Evolutionary conservation across 1,140 invertebrate species (phyloP), one percentile per base, ranked within the genome.

Genomic region (Zaprionus camerounensis): DNA sequence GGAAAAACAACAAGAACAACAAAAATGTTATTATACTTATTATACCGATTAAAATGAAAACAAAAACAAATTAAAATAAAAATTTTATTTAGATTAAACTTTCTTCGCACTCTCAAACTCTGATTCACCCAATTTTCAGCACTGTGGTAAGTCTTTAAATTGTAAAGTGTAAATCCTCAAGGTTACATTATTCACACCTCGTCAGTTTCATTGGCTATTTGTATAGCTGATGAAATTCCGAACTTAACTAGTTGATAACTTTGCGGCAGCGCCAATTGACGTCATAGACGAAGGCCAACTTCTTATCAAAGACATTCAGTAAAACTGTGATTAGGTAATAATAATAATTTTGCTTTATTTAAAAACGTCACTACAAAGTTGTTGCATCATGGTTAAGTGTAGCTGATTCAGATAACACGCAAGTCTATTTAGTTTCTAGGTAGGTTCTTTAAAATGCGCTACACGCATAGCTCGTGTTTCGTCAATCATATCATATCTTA

Each of bases 11-110:
- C 68, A 82, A 78, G 66, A 91, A 79, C 81, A 86, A 82, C 65
- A 80, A 90, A 85, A 91, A 92, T 92, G 91, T 92, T 91, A 92
- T 92, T 92, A 92, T 92, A 91, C 90, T 91, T 91, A 91, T 92
- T 92, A 92, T 92, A 91, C 91, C 80, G 82, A 86, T 91, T 91
- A 91, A 91, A 86, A 86, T 81, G 87, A 91, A 87, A 91, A 91
- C 77, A 86, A 86, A 46, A 86, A 87, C 84, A 91, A 91, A 91
- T 88, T 85, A 91, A 91, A 92, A 92, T 92, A 92, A 92, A 92
- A 91, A 91, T 92, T 92, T 92, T 92, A 92, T 92, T 92, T 92
- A 92, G 91, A 92, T 91, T 92, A 92, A 76, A 80, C 64, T 46
- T n/a, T 61, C 22, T 49, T 78, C 82, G 81, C 78, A 82, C 77